Conservation (phyloP, 1,140 invertebrate genomes). For the Drosophila willistoni region DNA sequence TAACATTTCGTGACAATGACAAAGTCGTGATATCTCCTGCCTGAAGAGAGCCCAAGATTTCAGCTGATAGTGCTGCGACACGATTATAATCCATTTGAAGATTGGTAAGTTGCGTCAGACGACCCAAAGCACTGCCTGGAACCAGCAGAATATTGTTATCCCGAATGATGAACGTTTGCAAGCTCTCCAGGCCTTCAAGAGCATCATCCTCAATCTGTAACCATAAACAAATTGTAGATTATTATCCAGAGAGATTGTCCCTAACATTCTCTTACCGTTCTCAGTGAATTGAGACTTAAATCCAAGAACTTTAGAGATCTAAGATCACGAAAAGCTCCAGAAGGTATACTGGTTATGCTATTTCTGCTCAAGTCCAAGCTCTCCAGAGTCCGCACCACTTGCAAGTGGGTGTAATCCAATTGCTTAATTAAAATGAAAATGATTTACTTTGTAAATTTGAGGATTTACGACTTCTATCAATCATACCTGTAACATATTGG, state of each 20-base stretch:
- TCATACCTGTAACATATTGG: constrained; percentile 89
- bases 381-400: constrained; percentile 87
- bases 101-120: constrained; percentile 88
- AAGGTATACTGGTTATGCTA: constrained; percentile 90
- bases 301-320: constrained; percentile 89
- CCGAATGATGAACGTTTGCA: constrained; percentile 91
- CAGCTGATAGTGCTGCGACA: constrained; percentile 92
- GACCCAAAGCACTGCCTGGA: constrained; percentile 90
- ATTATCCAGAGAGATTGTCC: neutral
- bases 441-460: neutral
- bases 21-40: constrained; percentile 83
- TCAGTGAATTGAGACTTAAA: constrained; percentile 92
- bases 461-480: neutral
- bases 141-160: constrained; percentile 95
- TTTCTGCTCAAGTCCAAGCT: constrained; percentile 93
- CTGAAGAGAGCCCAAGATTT: constrained; percentile 87
- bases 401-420: constrained; percentile 88
- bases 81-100: constrained; percentile 93
- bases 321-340: constrained; percentile 91
- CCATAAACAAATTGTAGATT: neutral
- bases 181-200: constrained; percentile 90
- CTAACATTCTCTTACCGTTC: constrained; percentile 87
- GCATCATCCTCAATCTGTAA: constrained; percentile 92
- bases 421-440: constrained; percentile 68
- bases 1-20: constrained; percentile 91